Conservation (phyloP, 1,140 invertebrate species). For the fruit fly (Drosophila melanogaster) region DNA sequence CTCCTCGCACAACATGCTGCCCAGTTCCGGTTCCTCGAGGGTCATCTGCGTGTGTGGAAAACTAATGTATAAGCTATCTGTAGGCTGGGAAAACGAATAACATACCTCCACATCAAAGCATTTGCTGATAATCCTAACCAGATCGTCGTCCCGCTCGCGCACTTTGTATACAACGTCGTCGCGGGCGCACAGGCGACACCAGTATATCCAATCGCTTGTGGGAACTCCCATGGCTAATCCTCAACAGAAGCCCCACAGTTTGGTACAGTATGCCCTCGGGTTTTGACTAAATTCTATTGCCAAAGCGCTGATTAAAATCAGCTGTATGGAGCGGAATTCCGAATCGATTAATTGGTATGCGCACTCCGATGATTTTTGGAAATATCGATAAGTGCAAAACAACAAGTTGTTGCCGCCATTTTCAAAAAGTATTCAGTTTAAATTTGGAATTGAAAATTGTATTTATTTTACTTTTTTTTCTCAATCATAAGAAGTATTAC, state of each 20-base stretch:
- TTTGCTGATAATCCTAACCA: slow-evolving; percentile 50
- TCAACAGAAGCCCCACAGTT: not conserved
- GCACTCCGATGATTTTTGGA: too few relatives aligned
- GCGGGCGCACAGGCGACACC: slow-evolving; percentile 61
- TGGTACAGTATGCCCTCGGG: not conserved
- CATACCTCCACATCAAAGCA: slow-evolving; percentile 64
- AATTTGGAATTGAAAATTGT: too few relatives aligned
- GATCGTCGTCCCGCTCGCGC: slow-evolving; percentile 23
- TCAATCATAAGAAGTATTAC: too few relatives aligned
- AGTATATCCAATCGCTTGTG: slow-evolving; percentile 42
- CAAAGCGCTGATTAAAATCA: not conserved
- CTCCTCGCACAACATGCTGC: slow-evolving; percentile 51
- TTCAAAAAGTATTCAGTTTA: too few relatives aligned
- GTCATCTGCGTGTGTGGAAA: slow-evolving; percentile 35
- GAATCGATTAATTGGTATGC: not conserved
- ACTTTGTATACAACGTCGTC: slow-evolving; percentile 41
- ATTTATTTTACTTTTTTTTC: too few relatives aligned
- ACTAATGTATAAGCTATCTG: not conserved
- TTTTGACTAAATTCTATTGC: not conserved
- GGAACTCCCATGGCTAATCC: slow-evolving; percentile 5
- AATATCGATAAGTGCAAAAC: too few relatives aligned
- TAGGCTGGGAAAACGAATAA: not conserved
- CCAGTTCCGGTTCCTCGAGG: slow-evolving; percentile 52
- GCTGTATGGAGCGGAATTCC: not conserved
- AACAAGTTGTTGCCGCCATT: too few relatives aligned